phyloP scores from a whole-genome alignment of 2,797 vertebrate species.

The Leptatherina wallacei region DNA sequence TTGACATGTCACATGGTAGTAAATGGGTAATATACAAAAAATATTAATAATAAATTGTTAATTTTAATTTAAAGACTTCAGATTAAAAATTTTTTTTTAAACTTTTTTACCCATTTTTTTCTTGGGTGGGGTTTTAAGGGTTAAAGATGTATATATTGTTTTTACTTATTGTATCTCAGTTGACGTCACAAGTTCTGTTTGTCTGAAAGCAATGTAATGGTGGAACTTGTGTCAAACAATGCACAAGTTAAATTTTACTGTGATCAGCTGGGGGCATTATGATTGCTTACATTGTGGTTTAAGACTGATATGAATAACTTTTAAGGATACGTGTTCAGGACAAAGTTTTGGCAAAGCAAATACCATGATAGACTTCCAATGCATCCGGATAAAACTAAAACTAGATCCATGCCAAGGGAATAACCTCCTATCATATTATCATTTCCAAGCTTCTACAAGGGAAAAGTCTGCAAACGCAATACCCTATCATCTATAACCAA shows the following conservation, averaged over 20 bases:
- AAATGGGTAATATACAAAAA: too few species aligned
- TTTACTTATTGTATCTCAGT: neutral
- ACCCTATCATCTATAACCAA: neutral
- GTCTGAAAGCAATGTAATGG: neutral
- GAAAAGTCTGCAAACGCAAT: neutral
- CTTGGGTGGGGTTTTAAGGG: too few species aligned
- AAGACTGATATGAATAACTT: neutral
- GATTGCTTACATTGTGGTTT: neutral
- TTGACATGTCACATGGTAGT: too few species aligned
- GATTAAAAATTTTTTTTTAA: too few species aligned
- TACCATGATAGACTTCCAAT: neutral
- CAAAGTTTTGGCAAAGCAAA: neutral
- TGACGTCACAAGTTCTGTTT: neutral
- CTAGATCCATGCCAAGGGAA: neutral
- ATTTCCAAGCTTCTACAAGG: neutral
- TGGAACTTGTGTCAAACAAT: neutral
- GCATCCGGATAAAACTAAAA: neutral
- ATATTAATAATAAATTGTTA: too few species aligned
- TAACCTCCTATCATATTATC: neutral
- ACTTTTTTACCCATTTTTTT: too few species aligned
- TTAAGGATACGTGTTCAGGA: neutral
- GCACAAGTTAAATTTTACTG: neutral
- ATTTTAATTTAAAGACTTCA: too few species aligned
- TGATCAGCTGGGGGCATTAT: neutral
- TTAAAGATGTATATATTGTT: neutral